Evolutionary conservation across 2,797 vertebrate species (phyloP), one percentile per base, ranked within the genome.

Genomic region (Kryptolebias ocellatus): DNA sequence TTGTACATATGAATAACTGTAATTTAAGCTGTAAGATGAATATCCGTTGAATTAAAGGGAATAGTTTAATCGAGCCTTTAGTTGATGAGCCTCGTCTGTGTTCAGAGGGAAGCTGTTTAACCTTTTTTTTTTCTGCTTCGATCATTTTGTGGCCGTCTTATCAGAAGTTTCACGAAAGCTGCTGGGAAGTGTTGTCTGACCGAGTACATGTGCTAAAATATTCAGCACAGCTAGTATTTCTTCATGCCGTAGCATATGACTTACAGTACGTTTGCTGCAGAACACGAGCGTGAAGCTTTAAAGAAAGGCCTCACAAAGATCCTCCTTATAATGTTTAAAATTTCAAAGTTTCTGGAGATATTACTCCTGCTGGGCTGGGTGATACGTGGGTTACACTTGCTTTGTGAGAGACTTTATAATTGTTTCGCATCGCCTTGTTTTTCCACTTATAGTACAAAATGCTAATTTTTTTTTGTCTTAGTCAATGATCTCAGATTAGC

Each of bases 11-110:
- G 20, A 24, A 24, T 24, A 24, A 24, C 20, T 24, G 20, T 24
- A 24, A 24, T 24, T 24, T 24, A 24, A 24, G 20, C 20, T 34
- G 1, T 34, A 7, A 7, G 7, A 34, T 34, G 7, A 34, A 34
- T 34, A 34, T 4, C 31, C 7, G 31, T 4, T 34, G 7, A 34
- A 34, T 34, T 4, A 34, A 2, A 39, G 6, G 1, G 37, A 87
- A 89, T 75, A 65, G 67, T 87, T 72, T 46, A 75, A 87, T 88
- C 79, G 79, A 77, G 70, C 84, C 67, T 57, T 58, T 60, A 67
- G 71, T 83, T 85, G 37, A 39, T 39, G 37, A 39, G 37, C 37
- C 80, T 64, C 89, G 80, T 74, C 57, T 55, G 71, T 80, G 64
- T 79, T 84, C 59, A 53, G 52, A 85, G 45, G 42, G 73, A 60